These are phyloP conservation scores for Paelopatides confundens DNA, from an alignment of 53 echinoderm and acorn worm genomes.

Conservation along the genomic window DNA sequence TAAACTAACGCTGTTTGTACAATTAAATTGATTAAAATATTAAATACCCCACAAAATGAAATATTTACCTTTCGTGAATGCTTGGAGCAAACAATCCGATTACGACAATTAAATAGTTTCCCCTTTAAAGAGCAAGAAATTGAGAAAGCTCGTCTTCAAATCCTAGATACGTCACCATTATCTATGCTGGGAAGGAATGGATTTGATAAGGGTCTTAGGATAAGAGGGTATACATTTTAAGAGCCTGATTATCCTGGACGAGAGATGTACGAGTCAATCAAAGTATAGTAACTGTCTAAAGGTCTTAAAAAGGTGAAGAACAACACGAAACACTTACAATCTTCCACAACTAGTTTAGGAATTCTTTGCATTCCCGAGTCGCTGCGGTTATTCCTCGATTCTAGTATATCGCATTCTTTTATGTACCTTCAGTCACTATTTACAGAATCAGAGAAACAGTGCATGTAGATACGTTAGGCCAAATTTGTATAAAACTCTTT, in stretches of 20 bases:
- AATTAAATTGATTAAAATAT: no score
- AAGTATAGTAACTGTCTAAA: not conserved
- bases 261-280: not conserved
- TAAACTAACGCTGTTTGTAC: no score
- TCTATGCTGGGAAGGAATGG: not conserved
- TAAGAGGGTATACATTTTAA: not conserved
- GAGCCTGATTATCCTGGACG: not conserved
- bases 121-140: no score
- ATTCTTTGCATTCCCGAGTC: slow-evolving; percentile 23
- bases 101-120: no score
- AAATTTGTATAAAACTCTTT: not conserved
- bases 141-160: not conserved
- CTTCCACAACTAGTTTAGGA: not conserved
- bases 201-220: not conserved
- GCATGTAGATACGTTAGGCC: not conserved
- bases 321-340: slow-evolving; percentile 1
- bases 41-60: no score
- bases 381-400: no score
- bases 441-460: no score
- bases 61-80: no score
- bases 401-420: no score
- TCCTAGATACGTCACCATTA: not conserved
- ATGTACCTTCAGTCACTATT: no score
- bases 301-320: not conserved
- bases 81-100: no score